Base-by-base conservation (phyloP, 2,888 invertebrate species). In the Pseudococcus jackbeardsleyi region DNA sequence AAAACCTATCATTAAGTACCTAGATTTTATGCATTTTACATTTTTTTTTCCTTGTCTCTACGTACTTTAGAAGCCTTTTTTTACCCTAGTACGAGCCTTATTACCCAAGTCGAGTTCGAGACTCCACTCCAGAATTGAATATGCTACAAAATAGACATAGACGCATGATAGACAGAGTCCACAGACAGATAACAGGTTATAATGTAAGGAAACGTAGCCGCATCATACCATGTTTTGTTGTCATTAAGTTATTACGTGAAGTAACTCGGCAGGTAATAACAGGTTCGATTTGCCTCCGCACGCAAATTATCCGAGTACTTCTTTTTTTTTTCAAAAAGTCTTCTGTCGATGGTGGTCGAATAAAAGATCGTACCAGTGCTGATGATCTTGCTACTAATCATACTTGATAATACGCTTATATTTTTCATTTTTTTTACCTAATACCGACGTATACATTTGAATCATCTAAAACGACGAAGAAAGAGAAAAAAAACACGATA, bases 251-350 rank as follows among this genome's bases (percentile, higher is more conserved):
- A 87, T 87, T 87, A 87, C 87, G 48, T 79, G 50, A 72, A 46
- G 87, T 87, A 77, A 87, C 77, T 87, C 77, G 77, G 48, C 68
- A 48, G 72, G 87, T 87, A 87, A 87, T 87, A 72, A 87, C 77
- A 87, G 87, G 87, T 87, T 87, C 77, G 77, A 87, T 77, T 85
- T 87, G 87, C 87, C 87, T 77, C 87, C 87, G 77, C 87, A 87
- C 72, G 87, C 87, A 87, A 87, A 87, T 87, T 87, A 87, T 87
- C 77, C 22, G 33, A 50, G 77, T 72, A 77, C 77, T 22, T 77
- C 39, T 77, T 39, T 77, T 77, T 77, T 39, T 77, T 77, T 39
- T 33, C 26, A 33, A 77, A 77, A 77, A 77, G 77, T 77, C 77
- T 77, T 33, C 77, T 77, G 77, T 77, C 77, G 77, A 77, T 77